Base-by-base conservation (phyloP, 1,140 invertebrate genomes). In the Anagrus nilaparvatae region DNA sequence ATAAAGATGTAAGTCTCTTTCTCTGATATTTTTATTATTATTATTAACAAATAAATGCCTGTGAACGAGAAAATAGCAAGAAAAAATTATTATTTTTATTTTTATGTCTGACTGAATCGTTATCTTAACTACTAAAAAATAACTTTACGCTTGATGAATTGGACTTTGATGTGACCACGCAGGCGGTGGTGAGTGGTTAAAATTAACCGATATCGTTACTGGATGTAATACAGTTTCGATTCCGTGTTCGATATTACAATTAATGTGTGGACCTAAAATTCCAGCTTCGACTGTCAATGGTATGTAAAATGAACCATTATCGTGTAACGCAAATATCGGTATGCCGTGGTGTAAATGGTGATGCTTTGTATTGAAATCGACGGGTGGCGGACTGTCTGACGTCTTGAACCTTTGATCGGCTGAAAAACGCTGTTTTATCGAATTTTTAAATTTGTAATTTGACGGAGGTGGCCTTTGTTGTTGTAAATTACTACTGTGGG, bases 381-480 rank as follows among this genome's bases (percentile, higher is more conserved):
- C 41, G 6, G 52, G 47, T 0, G 60, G 49, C 16, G 61, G 52
- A 1, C 60, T 38, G 48, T 37, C 55, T 61, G 23, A 43, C n/a
- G 67, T 67, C 40, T 70, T 69, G 39, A 65, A 59, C 46, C 67
- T 63, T 29, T 65, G 45, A 17, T 47, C 61, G 3, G 63, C 64
- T 0, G 62, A 62, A 55, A 95, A 95, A 32, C 90, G 71, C 56
- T 91, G 81, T 50, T 93, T 91, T 44, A 96, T 95, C 49, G 85
- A 88, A 51, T 87, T 93, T 67, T 96, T 96, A 67, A 93, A 94
- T 67, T 96, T 94, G 69, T 94, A 94, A 33, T 70, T 72, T 20
- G 44, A 6, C 4, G 44, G 40, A n/a, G n/a, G n/a, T 6, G 32
- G 39, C 40, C 40, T 24, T 6, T 46, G 39, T 18, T 36, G 21